Conservation (phyloP, 2,113 vertebrate species). For the Sturnira hondurensis region DNA sequence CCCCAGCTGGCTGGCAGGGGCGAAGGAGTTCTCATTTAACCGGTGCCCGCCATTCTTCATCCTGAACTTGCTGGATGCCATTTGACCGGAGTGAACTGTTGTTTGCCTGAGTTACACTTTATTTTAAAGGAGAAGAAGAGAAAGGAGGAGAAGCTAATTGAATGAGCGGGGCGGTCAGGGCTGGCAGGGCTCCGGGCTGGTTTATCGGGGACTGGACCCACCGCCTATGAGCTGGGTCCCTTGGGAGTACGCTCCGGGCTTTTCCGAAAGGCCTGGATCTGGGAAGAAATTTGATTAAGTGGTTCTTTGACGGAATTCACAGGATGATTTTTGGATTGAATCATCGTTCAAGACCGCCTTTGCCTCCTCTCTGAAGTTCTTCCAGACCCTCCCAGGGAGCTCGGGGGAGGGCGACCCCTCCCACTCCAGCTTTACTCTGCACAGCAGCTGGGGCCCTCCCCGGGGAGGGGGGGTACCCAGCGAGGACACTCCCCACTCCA, state of each 20-base stretch:
- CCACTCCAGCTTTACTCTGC: background rate
- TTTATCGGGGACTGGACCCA: background rate
- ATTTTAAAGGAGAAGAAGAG: background rate
- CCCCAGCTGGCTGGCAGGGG: background rate
- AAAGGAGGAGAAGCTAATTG: background rate
- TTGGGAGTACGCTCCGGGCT: background rate
- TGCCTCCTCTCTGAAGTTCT: background rate
- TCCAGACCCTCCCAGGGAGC: background rate
- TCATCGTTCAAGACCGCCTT: background rate
- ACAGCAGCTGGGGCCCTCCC: background rate
- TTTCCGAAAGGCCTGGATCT: background rate
- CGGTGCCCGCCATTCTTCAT: background rate
- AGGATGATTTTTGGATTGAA: background rate
- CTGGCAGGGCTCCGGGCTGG: background rate
- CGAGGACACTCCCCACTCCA: background rate
- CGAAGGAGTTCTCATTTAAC: background rate
- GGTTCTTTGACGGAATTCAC: background rate
- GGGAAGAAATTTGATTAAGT: background rate
- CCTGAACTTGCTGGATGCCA: background rate
- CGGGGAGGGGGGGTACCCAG: background rate
- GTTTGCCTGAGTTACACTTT: constrained; percentile 20
- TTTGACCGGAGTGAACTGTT: background rate
- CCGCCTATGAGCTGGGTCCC: background rate
- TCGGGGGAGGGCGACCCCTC: no score
- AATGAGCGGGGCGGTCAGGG: background rate